Evolutionary conservation across 2,113 vertebrate genomes (phyloP).

Genomic region (Baryphthengus martii): DNA sequence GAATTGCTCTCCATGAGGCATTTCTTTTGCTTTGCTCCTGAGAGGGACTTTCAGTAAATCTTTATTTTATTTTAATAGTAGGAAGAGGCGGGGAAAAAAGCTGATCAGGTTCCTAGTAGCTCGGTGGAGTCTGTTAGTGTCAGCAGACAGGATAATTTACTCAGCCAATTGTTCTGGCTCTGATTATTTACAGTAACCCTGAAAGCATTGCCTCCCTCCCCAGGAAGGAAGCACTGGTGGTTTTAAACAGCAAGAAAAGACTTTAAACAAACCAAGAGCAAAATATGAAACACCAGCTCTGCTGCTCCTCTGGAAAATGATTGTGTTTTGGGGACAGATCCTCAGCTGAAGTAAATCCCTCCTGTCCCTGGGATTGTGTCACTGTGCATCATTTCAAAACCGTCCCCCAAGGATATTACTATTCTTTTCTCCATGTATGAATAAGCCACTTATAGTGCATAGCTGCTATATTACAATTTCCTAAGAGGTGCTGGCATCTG

Average conservation of each 20-base stretch:
- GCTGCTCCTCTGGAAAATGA: not conserved
- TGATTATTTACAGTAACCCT: conserved; percentile 39
- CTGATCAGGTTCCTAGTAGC: conserved; percentile 9
- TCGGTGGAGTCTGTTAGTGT: not conserved
- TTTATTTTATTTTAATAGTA: not conserved
- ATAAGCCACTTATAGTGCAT: conserved; percentile 59
- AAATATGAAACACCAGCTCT: not conserved
- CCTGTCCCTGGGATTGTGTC: not conserved
- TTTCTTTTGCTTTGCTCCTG: not conserved
- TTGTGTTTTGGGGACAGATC: not conserved
- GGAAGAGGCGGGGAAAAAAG: not conserved
- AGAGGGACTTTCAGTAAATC: not conserved
- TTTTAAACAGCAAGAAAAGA: conserved; percentile 37
- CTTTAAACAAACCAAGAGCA: not conserved
- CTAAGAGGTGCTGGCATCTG: conserved; percentile 70
- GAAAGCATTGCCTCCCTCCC: not conserved
- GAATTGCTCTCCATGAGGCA: not conserved
- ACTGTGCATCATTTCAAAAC: not conserved
- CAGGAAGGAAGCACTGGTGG: conserved; percentile 36
- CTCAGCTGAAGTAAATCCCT: not conserved
- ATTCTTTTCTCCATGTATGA: conserved; percentile 40
- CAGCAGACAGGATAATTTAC: conserved; percentile 20
- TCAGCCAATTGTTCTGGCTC: conserved; percentile 22
- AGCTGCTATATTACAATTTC: conserved; percentile 62
- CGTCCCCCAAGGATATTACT: not conserved